phyloP scores from a whole-genome alignment of 1,140 invertebrate species.

The Eciton burchellii region DNA sequence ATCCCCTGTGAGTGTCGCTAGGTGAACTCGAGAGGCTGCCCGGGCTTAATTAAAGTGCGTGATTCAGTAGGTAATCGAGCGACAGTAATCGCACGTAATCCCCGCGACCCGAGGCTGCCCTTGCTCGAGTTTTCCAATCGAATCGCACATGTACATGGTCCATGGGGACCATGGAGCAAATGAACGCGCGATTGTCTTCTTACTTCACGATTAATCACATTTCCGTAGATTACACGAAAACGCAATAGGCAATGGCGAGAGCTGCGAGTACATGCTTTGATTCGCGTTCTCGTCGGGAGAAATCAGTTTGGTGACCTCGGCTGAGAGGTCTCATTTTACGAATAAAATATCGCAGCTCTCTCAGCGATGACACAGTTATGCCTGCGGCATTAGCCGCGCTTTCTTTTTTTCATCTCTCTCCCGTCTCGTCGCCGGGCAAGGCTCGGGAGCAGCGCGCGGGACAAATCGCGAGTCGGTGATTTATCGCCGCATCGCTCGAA shows the following conservation, averaged over 20 bases:
- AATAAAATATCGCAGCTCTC: not conserved
- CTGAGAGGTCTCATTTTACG: not conserved
- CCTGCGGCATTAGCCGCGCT: not conserved
- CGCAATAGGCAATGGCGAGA: no score
- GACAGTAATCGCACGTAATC: conserved; percentile 48
- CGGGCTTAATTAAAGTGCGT: conserved; percentile 52
- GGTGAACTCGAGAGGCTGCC: no score
- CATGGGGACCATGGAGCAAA: not conserved
- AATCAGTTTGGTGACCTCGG: not conserved
- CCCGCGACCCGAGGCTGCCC: conserved; percentile 34
- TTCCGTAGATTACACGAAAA: not conserved
- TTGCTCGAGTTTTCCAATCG: conserved; percentile 52
- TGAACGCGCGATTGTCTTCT: not conserved
- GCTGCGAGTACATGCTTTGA: no score
- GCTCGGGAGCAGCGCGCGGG: conserved; percentile 63
- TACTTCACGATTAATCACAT: conserved; percentile 34
- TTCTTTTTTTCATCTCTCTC: conserved; percentile 20
- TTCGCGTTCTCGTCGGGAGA: not conserved
- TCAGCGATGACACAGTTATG: conserved; percentile 17
- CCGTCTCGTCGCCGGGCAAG: conserved; percentile 23
- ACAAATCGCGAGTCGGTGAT: conserved; percentile 68
- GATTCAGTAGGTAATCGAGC: conserved; percentile 33
- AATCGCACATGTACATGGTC: conserved; percentile 4
- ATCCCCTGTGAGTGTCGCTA: no score
- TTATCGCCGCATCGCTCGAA: conserved; percentile 64